These are phyloP conservation scores for Troides oblongomaculatus DNA, from an alignment of 2,888 invertebrate genomes.

Conservation along the genomic window DNA sequence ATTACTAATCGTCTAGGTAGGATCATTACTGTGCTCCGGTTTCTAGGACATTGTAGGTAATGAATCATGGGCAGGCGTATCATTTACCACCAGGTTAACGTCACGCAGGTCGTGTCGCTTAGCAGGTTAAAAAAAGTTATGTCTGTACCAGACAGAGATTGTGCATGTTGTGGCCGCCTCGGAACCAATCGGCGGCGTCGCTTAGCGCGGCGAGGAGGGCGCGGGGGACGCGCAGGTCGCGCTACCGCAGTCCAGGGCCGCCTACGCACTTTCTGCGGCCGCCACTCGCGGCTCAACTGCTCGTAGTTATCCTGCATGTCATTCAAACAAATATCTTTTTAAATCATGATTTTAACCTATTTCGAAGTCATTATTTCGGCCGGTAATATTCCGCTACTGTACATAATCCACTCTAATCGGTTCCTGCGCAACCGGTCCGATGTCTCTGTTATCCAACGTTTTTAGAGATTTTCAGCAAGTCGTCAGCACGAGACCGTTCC, in stretches of 20 bases:
- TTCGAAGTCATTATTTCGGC: not conserved
- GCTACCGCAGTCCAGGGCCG: slow-evolving; percentile 68
- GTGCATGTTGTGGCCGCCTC: slow-evolving; percentile 43
- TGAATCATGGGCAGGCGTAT: no score
- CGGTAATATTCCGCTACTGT: not conserved
- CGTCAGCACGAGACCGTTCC: not conserved
- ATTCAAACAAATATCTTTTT: not conserved
- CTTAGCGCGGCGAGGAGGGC: slow-evolving; percentile 38
- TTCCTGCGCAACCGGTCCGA: not conserved
- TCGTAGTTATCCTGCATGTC: slow-evolving; percentile 86
- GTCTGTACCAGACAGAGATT: slow-evolving; percentile 52
- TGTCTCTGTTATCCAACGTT: not conserved
- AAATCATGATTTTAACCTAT: not conserved
- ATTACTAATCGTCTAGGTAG: no score
- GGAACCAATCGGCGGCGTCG: slow-evolving; percentile 39
- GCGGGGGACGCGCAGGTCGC: slow-evolving; percentile 38
- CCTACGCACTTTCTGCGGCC: slow-evolving; percentile 87
- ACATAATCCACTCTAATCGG: not conserved
- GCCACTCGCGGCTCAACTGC: slow-evolving; percentile 86
- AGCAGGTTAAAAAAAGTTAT: no score
- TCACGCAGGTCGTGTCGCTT: no score
- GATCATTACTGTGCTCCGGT: no score
- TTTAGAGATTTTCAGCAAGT: not conserved
- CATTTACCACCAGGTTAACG: no score
- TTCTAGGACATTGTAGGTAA: no score